These are phyloP conservation scores for Furcula furcula DNA, from an alignment of 2,888 invertebrate species.

Conservation along the genomic window DNA sequence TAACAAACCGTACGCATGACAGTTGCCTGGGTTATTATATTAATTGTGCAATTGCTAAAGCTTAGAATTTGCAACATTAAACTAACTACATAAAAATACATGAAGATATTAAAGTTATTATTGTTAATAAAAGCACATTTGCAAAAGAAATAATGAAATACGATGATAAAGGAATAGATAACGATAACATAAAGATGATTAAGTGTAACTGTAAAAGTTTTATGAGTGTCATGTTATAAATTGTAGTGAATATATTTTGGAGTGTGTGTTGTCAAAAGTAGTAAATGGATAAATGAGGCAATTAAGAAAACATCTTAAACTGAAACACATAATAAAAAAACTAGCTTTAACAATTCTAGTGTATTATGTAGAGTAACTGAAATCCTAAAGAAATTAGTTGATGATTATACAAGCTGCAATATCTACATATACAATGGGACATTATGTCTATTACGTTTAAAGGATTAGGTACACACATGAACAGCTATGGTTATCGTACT, in stretches of 20 bases:
- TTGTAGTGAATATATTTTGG: conserved; percentile 13
- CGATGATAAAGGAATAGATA: conserved; percentile 26
- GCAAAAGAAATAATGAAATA: conserved; percentile 27
- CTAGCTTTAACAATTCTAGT: conserved; percentile 35
- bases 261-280: conserved; percentile 17
- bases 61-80: conserved; percentile 52
- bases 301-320: conserved; percentile 77
- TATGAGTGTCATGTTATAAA: background rate
- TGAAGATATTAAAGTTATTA: conserved; percentile 36
- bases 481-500: conserved; percentile 48
- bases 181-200: conserved; percentile 21
- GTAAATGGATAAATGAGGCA: conserved; percentile 22
- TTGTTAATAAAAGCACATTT: conserved; percentile 27
- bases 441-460: conserved; percentile 46
- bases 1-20: conserved; percentile 77
- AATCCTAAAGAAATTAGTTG: conserved; percentile 62
- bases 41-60: conserved; percentile 72
- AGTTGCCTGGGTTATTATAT: conserved; percentile 66
- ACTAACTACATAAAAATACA: conserved; percentile 42
- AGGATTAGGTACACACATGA: conserved; percentile 65
- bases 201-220: conserved; percentile 12
- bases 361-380: conserved; percentile 68
- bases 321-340: conserved; percentile 37
- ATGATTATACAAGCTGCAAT: conserved; percentile 75
- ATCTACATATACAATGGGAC: conserved; percentile 59